phyloP scores from a whole-genome alignment of 2,113 vertebrate genomes.

The Penelope pileata region DNA sequence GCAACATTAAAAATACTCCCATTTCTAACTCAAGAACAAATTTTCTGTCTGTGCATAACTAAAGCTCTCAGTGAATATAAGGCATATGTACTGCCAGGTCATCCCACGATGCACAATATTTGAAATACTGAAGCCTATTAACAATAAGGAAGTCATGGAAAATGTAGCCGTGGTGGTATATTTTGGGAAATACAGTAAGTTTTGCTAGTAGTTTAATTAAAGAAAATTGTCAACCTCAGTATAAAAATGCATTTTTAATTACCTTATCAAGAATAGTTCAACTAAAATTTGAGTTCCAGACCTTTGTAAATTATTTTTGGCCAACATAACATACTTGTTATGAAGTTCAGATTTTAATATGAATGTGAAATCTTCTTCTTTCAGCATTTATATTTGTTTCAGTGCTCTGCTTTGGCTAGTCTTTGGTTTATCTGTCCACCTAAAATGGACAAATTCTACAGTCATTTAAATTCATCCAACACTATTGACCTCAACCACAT shows the following conservation, averaged over 20 bases:
- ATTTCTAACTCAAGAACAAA: not conserved
- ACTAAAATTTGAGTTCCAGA: not conserved
- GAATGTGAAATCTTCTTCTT: not conserved
- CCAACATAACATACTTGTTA: not conserved
- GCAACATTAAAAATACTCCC: not conserved
- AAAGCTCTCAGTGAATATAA: not conserved
- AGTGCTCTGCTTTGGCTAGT: not conserved
- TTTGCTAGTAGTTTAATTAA: not conserved
- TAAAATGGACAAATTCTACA: not conserved
- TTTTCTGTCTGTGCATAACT: not conserved
- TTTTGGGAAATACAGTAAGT: not conserved
- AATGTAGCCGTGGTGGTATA: not conserved
- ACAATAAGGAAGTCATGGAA: not conserved
- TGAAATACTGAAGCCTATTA: not conserved
- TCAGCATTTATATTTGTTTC: not conserved
- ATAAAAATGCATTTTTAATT: not conserved
- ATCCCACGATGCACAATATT: not conserved
- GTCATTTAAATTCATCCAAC: conserved; percentile 21
- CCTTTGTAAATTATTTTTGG: not conserved
- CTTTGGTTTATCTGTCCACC: not conserved
- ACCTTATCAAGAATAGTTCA: not conserved
- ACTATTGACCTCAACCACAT: not conserved
- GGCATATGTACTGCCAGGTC: not conserved
- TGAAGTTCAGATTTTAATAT: not conserved
- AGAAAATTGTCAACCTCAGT: not conserved